Evolutionary conservation across 2,888 invertebrate species (phyloP).

Genomic region (Ectemnius continuus): DNA sequence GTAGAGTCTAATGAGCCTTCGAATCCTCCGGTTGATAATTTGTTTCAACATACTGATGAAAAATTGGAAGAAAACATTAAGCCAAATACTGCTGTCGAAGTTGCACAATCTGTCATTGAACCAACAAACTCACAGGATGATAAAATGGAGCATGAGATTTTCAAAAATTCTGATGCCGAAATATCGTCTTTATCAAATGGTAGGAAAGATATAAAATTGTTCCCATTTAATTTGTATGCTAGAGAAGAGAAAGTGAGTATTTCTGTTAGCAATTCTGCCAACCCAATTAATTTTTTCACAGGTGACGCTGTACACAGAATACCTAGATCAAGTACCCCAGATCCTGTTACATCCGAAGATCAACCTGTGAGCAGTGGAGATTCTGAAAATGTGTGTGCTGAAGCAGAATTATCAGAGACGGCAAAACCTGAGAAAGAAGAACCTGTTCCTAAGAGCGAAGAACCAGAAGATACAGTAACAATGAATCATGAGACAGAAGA

Average conservation of each 20-base stretch:
- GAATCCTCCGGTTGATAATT: constrained; percentile 40
- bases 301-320: constrained; percentile 20
- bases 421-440: constrained; percentile 9
- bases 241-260: background rate
- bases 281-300: background rate
- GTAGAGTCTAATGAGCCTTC: constrained; percentile 37
- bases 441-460: constrained; percentile 50
- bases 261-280: background rate
- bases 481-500: constrained; percentile 26
- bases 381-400: constrained; percentile 22
- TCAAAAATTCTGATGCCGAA: constrained; percentile 21
- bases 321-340: background rate
- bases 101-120: constrained; percentile 19
- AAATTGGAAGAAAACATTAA: constrained; percentile 38
- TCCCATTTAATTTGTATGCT: constrained; percentile 6
- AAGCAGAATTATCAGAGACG: constrained; percentile 13
- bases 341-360: constrained; percentile 17
- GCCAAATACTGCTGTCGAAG: constrained; percentile 1
- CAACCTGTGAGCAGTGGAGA: constrained; percentile 15
- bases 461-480: constrained; percentile 42
- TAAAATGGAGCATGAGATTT: constrained; percentile 10
- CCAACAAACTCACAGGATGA: constrained; percentile 13
- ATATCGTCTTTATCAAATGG: constrained; percentile 7
- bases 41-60: constrained; percentile 31
- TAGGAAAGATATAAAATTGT: constrained; percentile 3